These are phyloP conservation scores for Scaptodrosophila lebanonensis DNA, from an alignment of 1,140 invertebrate genomes.

Conservation along the genomic window DNA sequence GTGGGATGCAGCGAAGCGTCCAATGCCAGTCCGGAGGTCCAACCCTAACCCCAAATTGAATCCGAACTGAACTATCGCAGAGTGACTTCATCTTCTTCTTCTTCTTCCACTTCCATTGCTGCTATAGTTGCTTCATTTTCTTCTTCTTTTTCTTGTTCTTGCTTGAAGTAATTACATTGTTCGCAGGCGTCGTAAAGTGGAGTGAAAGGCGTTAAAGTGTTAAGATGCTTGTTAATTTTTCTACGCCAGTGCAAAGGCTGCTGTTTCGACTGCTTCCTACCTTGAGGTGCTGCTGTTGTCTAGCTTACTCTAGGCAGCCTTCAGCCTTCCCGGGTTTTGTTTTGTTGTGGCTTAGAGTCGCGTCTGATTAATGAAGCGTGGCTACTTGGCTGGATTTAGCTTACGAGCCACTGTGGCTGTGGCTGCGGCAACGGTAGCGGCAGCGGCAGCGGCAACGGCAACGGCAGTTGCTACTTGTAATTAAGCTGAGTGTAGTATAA, in stretches of 20 bases:
- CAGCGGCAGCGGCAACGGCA: constrained; percentile 22
- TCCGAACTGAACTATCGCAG: too few relatives aligned
- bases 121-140: too few relatives aligned
- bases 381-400: constrained; percentile 68
- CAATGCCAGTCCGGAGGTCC: too few relatives aligned
- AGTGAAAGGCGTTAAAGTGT: constrained; percentile 75
- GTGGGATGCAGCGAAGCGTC: too few relatives aligned
- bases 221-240: constrained; percentile 74
- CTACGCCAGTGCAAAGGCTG: constrained; percentile 18
- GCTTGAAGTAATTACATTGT: constrained; percentile 75
- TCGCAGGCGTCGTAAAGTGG: constrained; percentile 65
- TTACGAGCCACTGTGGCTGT: constrained; percentile 9
- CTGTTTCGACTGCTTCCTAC: constrained; percentile 3
- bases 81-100: too few relatives aligned
- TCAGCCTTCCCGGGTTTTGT: constrained; percentile 27
- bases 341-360: constrained; percentile 69
- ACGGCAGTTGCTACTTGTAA: constrained; percentile 60
- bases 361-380: constrained; percentile 72
- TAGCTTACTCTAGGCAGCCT: constrained; percentile 17
- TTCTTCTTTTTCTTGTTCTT: constrained; percentile 44
- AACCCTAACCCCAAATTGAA: too few relatives aligned
- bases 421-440: constrained; percentile 17
- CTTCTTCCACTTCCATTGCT: too few relatives aligned
- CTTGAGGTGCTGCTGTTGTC: constrained; percentile 18
- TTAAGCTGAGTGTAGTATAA: constrained; percentile 75